Base-by-base conservation (phyloP, 2,797 vertebrate genomes). In the Pangasius mekongensis region DNA sequence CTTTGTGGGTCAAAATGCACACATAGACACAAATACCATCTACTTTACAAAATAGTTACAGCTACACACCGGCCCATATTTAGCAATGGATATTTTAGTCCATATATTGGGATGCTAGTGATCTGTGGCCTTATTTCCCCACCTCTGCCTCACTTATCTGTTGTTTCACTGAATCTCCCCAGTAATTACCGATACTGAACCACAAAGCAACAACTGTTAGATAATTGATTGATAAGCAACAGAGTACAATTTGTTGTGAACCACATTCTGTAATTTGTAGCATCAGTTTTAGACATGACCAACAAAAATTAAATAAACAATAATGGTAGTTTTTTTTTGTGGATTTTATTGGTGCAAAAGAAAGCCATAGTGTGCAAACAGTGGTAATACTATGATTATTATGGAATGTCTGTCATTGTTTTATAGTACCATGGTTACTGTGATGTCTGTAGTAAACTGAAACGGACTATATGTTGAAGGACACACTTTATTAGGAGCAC, bases 101-200 rank as follows among this genome's bases (percentile, higher is more conserved):
- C 69, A 76, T 52, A 54, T 10, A 54, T 33, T 9, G 13, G 27
- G 11, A 10, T 56, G 16, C 49, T 33, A 54, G 33, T 13, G 76
- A 20, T 54, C 76, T 3, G 2, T 54, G 49, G 10, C 13, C 5
- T 49, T 73, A 73, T 80, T 56, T 13, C 16, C 30, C 30, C 9
- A 11, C 18, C 30, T 36, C 30, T 36, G 0, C 18, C 24, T 43
- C 22, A 64, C n/a, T 39, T 43, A 24, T 52, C 74, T 52, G 22
- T 47, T 43, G 47, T 56, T 33, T 80, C 52, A 58, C 16, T 16
- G 13, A 43, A 62, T 82, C 22, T 62, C 22, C 36, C 1, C 56
- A 64, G 22, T 64, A 64, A 43, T 82, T 82, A 82, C 56, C 36
- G 64, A 82, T 82, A 64, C 80, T n/a, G 14, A 43, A 43, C 36